Percentiles rank a stretch among this genome's conserved stretches.
These are phyloP conservation scores for Antechinus flavipes DNA, from an alignment of 2,113 vertebrate species.

Conservation along the genomic window DNA sequence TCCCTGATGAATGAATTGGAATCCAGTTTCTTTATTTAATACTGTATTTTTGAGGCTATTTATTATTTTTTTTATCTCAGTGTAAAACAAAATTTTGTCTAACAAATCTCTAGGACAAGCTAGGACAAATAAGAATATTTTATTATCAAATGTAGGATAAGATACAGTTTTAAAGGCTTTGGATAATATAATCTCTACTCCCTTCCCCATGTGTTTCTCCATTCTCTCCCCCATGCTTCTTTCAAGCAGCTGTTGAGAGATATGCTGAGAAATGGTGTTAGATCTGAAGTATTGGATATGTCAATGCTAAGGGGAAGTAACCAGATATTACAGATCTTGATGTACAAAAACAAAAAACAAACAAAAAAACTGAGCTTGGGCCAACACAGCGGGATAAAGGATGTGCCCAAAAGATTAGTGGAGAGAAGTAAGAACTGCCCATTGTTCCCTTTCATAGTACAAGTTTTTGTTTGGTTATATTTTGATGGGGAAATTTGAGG, in stretches of 20 bases:
- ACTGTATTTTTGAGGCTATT: neutral
- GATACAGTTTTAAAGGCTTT: neutral
- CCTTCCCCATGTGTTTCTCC: neutral
- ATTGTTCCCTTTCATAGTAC: neutral
- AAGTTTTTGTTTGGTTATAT: neutral
- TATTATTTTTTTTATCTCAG: neutral
- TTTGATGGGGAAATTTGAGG: neutral
- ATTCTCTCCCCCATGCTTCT: neutral
- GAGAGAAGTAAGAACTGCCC: neutral
- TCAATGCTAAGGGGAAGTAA: neutral
- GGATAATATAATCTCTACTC: neutral
- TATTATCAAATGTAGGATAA: neutral
- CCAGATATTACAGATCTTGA: neutral
- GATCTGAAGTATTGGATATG: neutral
- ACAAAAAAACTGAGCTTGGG: neutral
- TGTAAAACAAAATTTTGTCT: neutral
- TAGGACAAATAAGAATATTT: neutral
- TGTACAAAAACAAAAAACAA: too few species aligned
- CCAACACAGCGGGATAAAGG: neutral
- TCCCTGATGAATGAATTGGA: neutral
- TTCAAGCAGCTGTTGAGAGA: neutral
- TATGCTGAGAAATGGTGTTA: neutral
- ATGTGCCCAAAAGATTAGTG: neutral
- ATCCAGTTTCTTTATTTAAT: neutral
- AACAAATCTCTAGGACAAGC: conserved; percentile 34